phyloP scores from a whole-genome alignment of 2,797 vertebrate genomes.

The Balearica regulorum region DNA sequence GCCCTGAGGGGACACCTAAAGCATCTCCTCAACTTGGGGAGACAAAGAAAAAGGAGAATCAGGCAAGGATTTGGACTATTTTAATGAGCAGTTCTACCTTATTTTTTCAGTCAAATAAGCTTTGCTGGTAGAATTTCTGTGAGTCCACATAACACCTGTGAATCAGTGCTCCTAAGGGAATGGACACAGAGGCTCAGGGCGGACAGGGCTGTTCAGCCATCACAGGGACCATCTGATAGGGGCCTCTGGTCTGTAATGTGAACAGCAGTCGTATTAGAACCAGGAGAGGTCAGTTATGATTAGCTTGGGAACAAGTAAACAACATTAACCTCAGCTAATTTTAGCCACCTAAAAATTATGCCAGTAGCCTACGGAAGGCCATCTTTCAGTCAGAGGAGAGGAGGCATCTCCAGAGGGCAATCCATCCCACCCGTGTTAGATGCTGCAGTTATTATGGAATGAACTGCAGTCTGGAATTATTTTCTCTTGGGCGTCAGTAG shows the following conservation, averaged over 20 bases:
- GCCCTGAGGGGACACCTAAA: background rate
- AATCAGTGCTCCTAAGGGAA: background rate
- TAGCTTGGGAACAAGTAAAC: background rate
- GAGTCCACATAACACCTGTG: background rate
- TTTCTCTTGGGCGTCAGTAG: background rate
- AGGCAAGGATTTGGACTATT: background rate
- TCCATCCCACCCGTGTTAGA: background rate
- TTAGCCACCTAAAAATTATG: background rate
- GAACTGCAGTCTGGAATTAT: background rate
- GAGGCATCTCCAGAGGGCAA: background rate
- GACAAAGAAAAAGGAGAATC: background rate
- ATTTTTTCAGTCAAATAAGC: background rate
- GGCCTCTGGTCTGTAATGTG: background rate
- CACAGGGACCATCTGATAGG: background rate
- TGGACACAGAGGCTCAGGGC: background rate
- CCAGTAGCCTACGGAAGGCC: background rate
- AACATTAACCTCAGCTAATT: background rate
- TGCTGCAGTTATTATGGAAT: background rate
- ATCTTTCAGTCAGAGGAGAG: background rate
- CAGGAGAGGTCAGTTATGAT: background rate
- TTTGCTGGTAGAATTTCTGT: background rate
- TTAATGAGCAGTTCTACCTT: background rate
- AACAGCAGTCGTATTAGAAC: background rate
- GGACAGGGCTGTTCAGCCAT: background rate
- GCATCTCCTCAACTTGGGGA: background rate